These are phyloP conservation scores for Sorex fumeus DNA, from an alignment of 2,113 vertebrate species.

Conservation along the genomic window DNA sequence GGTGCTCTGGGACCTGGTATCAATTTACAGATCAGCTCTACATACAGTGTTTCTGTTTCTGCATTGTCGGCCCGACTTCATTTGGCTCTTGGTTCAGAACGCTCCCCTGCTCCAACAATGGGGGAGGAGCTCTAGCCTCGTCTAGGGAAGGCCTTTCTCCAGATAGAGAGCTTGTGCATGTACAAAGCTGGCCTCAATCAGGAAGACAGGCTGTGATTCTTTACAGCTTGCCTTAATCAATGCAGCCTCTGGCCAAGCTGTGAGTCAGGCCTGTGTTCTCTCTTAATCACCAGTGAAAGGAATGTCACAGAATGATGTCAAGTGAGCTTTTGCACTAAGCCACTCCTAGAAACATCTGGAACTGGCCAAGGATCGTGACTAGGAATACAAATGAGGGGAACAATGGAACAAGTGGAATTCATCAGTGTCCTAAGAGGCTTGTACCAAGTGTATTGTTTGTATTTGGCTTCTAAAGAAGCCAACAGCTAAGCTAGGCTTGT, in stretches of 20 bases:
- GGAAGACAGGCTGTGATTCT: slow-evolving; percentile 13
- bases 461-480: slow-evolving; percentile 52
- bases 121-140: not conserved
- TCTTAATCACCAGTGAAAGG: slow-evolving; percentile 71
- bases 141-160: not conserved
- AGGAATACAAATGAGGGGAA: slow-evolving; percentile 60
- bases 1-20: not conserved
- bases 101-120: not conserved
- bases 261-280: slow-evolving; percentile 69
- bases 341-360: slow-evolving; percentile 82
- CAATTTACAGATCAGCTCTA: not conserved
- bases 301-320: slow-evolving; percentile 64
- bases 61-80: not conserved
- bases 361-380: slow-evolving; percentile 35
- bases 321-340: slow-evolving; percentile 64
- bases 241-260: slow-evolving; percentile 66
- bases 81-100: not conserved
- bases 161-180: not conserved
- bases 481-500: slow-evolving; percentile 38
- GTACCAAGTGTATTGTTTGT: slow-evolving; percentile 46
- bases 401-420: slow-evolving; percentile 54
- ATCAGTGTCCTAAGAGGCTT: slow-evolving; percentile 38
- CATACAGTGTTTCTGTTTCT: not conserved
- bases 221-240: slow-evolving; percentile 50
- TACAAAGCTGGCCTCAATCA: not conserved